A percentile compares a stretch with the other conserved stretches of the same genome.
phyloP scores from a whole-genome alignment of 2,888 invertebrate genomes.

The Caenorhabditis sp. region DNA sequence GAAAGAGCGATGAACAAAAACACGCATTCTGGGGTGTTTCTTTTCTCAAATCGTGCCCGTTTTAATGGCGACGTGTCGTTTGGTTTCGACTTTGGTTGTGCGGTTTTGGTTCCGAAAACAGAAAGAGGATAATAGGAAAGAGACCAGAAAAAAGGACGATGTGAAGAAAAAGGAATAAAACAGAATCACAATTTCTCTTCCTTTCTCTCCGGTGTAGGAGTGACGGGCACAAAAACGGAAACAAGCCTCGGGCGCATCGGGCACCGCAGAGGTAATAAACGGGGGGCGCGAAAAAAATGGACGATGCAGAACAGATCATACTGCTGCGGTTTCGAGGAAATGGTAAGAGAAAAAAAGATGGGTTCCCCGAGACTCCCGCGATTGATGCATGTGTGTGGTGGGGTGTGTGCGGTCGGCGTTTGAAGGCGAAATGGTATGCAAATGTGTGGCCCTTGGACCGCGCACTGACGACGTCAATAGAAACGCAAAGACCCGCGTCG shows the following conservation, averaged over 20 bases:
- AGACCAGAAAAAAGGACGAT: constrained; percentile 15
- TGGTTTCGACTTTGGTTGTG: neutral
- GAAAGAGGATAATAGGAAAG: constrained; percentile 23
- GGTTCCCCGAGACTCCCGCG: constrained; percentile 55
- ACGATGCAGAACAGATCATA: constrained; percentile 27
- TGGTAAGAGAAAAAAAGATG: constrained; percentile 10
- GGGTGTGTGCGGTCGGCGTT: constrained; percentile 37
- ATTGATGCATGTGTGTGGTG: constrained; percentile 38
- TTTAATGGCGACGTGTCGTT: constrained; percentile 55
- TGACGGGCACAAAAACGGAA: constrained; percentile 55
- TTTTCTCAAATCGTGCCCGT: constrained; percentile 32
- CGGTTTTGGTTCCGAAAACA: constrained; percentile 26
- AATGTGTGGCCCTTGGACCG: constrained; percentile 34
- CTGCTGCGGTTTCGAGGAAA: constrained; percentile 33
- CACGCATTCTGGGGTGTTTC: constrained; percentile 9
- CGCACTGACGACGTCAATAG: constrained; percentile 33
- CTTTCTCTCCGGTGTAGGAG: no score
- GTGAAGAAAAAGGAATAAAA: constrained; percentile 36
- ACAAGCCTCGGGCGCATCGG: constrained; percentile 31
- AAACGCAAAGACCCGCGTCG: constrained; percentile 15
- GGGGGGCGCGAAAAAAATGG: constrained; percentile 25
- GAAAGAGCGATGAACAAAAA: constrained; percentile 13
- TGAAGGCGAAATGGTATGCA: constrained; percentile 61
- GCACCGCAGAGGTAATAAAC: constrained; percentile 49
- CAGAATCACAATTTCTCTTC: constrained; percentile 35